A percentile compares a stretch with the other conserved stretches of the same genome.
Conservation (phyloP, 1,140 invertebrate species). For the Drosophila guanche region DNA sequence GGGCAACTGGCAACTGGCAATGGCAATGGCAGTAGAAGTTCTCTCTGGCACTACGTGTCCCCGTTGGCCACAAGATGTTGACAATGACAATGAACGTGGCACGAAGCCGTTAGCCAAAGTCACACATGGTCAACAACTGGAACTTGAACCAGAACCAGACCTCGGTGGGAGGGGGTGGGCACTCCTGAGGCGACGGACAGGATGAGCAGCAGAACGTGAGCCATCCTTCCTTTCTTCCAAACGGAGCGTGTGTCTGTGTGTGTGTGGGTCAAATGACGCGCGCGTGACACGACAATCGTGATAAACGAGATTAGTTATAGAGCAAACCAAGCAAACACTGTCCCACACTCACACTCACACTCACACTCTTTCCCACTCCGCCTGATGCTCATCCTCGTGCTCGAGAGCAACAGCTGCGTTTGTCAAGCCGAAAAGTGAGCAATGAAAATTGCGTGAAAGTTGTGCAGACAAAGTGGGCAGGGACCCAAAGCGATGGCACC, state of each 20-base stretch:
- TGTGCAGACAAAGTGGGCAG: conserved; percentile 21
- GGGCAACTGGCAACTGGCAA: too few species aligned
- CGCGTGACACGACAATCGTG: conserved; percentile 73
- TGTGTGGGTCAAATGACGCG: conserved; percentile 70
- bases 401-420: conserved; percentile 64
- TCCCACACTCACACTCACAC: conserved; percentile 27
- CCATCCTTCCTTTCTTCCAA: neutral
- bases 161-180: neutral
- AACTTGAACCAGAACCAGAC: conserved; percentile 11
- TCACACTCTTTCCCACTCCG: neutral
- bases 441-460: conserved; percentile 64
- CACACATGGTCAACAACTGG: conserved; percentile 57
- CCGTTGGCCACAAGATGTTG: conserved; percentile 73
- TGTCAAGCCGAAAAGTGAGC: conserved; percentile 63
- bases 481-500: conserved; percentile 21
- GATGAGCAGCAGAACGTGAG: conserved; percentile 36
- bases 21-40: neutral
- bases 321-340: conserved; percentile 42
- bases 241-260: conserved; percentile 15
- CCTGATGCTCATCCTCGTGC: neutral
- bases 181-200: neutral
- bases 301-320: conserved; percentile 67
- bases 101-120: conserved; percentile 28
- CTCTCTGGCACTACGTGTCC: conserved; percentile 43
- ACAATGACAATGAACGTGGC: conserved; percentile 78